A percentile compares a stretch with the other conserved stretches of the same genome.
These are phyloP conservation scores for Hephaestus fuliginosus DNA, from an alignment of 2,797 vertebrate species.

Conservation along the genomic window DNA sequence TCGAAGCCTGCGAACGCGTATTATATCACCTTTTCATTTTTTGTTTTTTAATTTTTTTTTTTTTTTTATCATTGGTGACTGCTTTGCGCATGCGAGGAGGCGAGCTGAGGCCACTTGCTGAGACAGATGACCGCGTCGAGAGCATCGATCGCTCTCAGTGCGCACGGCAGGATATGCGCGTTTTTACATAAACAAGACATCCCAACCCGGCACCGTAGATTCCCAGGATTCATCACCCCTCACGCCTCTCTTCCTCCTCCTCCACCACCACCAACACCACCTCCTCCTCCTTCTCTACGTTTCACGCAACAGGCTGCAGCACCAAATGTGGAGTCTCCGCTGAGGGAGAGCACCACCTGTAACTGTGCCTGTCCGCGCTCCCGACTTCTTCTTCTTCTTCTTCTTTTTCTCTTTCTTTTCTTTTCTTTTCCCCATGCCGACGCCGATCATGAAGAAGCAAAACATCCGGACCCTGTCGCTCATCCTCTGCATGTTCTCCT, in stretches of 20 bases:
- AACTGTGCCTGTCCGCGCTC: conserved; percentile 44
- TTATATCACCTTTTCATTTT: too few relatives aligned
- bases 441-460: conserved; percentile 90
- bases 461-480: conserved; percentile 92
- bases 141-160: conserved; percentile 45
- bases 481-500: conserved; percentile 93
- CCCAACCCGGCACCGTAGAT: not conserved
- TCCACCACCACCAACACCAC: too few relatives aligned
- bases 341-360: conserved; percentile 65
- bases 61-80: not conserved
- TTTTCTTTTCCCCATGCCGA: conserved; percentile 11
- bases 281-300: not conserved
- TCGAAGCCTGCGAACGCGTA: not conserved
- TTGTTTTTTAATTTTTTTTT: too few relatives aligned
- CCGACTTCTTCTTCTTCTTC: conserved; percentile 24
- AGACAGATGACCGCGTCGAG: conserved; percentile 55
- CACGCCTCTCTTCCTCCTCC: not conserved
- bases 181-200: conserved; percentile 18
- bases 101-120: conserved; percentile 52
- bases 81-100: conserved; percentile 76
- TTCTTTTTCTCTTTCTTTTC: conserved; percentile 9
- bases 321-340: conserved; percentile 57
- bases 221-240: not conserved
- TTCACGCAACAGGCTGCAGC: conserved; percentile 72
- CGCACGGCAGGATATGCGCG: conserved; percentile 24